These are phyloP conservation scores for Cavia porcellus DNA, from an alignment of 2,113 vertebrate species.

Conservation along the genomic window DNA sequence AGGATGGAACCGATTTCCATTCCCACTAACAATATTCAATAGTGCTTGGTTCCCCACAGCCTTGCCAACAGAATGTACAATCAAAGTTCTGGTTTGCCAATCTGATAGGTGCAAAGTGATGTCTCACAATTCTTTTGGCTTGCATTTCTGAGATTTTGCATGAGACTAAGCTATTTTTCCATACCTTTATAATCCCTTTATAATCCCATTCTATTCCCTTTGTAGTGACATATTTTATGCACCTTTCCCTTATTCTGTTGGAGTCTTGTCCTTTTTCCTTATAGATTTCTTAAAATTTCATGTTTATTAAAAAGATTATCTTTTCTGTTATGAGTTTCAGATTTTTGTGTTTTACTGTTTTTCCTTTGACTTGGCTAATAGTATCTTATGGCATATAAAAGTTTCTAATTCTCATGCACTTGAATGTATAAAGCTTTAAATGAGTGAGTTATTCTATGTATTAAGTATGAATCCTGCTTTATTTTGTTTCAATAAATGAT, in stretches of 20 bases:
- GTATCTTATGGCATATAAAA: neutral
- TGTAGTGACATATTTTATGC: neutral
- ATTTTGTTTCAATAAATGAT: conserved; percentile 55
- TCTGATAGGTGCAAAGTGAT: conserved; percentile 57
- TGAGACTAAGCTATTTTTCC: conserved; percentile 51
- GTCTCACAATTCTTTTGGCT: neutral
- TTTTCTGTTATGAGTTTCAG: neutral
- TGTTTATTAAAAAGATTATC: neutral
- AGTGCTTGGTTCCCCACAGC: neutral
- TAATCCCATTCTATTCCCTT: neutral
- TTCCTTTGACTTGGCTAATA: neutral
- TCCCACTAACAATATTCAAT: neutral
- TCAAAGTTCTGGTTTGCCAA: conserved; percentile 43
- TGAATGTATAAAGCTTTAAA: neutral
- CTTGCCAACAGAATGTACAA: neutral
- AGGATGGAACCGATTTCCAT: neutral
- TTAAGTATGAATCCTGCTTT: neutral
- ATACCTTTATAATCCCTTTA: neutral
- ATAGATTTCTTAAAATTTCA: neutral
- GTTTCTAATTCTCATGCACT: neutral
- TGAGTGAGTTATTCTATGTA: neutral
- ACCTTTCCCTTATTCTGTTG: neutral
- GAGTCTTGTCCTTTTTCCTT: neutral
- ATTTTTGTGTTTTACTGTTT: neutral
- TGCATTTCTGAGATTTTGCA: conserved; percentile 55